phyloP scores from a whole-genome alignment of 2,113 vertebrate species.

The Pteruthius melanotis region DNA sequence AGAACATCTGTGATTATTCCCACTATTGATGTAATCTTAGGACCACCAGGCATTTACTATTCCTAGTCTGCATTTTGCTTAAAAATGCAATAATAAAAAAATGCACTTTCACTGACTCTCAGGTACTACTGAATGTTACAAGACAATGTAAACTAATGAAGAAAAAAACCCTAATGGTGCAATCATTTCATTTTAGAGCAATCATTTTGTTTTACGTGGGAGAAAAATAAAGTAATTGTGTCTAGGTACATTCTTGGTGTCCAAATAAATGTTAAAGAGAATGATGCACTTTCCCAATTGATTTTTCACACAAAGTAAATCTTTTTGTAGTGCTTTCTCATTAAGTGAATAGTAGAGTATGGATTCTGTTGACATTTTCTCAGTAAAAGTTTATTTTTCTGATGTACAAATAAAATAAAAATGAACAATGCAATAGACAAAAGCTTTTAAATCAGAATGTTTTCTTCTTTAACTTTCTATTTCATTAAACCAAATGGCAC shows the following conservation, averaged over 20 bases:
- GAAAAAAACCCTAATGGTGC: background rate
- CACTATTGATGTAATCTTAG: background rate
- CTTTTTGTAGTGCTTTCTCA: background rate
- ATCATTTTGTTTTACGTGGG: background rate
- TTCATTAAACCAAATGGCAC: background rate
- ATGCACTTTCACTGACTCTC: background rate
- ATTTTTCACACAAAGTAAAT: background rate
- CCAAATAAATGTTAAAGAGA: background rate
- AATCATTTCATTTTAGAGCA: background rate
- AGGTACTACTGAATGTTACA: background rate
- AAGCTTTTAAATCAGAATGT: background rate
- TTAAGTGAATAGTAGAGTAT: background rate
- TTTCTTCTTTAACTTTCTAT: background rate
- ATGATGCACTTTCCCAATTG: background rate
- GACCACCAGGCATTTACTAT: background rate
- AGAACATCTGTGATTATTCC: background rate
- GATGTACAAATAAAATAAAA: background rate
- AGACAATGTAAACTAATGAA: background rate
- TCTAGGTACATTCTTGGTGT: background rate
- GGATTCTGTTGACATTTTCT: background rate
- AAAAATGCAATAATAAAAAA: background rate
- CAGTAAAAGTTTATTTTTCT: background rate
- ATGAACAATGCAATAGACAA: background rate
- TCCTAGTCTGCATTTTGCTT: background rate
- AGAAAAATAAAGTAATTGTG: background rate